Percentiles rank a stretch among this genome's conserved stretches.
Evolutionary conservation across 2,797 vertebrate genomes (phyloP).

Genomic region (Cyprinodon diabolis): DNA sequence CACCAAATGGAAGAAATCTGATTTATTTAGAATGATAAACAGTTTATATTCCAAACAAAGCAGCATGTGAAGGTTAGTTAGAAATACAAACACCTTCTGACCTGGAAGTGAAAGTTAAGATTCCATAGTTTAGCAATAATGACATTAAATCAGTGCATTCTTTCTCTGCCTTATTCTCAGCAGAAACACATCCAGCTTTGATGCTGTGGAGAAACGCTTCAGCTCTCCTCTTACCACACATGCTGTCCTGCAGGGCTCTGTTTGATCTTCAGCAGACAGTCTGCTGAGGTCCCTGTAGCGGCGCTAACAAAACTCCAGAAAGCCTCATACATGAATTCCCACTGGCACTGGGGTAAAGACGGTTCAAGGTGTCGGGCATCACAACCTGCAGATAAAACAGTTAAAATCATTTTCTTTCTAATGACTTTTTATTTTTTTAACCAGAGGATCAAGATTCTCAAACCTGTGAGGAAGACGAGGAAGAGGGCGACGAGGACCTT

Average conservation of each 20-base stretch:
- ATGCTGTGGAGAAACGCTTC: neutral
- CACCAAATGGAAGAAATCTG: neutral
- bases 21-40: neutral
- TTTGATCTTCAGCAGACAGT: slow-evolving; percentile 67
- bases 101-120: neutral
- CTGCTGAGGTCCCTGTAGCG: slow-evolving; percentile 62
- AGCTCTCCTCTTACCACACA: slow-evolving; percentile 74
- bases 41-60: neutral
- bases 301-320: slow-evolving; percentile 80
- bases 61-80: neutral
- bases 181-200: neutral
- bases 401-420: neutral
- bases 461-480: slow-evolving; percentile 67
- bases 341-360: slow-evolving; percentile 38
- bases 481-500: slow-evolving; percentile 68
- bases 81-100: neutral
- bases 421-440: neutral
- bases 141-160: neutral
- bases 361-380: slow-evolving; percentile 48
- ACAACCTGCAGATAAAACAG: slow-evolving; percentile 48
- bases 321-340: slow-evolving; percentile 75
- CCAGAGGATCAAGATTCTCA: slow-evolving; percentile 13
- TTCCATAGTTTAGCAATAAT: neutral
- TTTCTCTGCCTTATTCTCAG: neutral
- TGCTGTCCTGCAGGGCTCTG: slow-evolving; percentile 70